Conservation (phyloP, 2,888 invertebrate genomes). For the Litoditis marina region DNA sequence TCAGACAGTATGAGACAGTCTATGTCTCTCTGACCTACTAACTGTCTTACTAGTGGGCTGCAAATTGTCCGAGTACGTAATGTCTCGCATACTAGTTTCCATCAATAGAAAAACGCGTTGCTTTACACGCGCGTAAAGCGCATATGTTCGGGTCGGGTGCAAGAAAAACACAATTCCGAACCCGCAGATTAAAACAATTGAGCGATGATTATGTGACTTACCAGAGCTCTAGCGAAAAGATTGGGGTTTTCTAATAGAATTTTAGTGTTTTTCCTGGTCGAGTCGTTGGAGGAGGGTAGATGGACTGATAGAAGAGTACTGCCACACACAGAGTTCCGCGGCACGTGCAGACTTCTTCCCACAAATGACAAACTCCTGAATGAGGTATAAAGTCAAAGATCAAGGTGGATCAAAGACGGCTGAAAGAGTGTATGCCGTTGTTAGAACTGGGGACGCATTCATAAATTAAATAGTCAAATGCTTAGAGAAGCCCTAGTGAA, state of each 20-base stretch:
- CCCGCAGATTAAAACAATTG: too few relatives aligned
- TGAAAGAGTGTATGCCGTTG: neutral
- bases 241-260: conserved; percentile 39
- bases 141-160: too few relatives aligned
- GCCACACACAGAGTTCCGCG: conserved; percentile 42
- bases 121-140: too few relatives aligned
- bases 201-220: too few relatives aligned
- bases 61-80: too few relatives aligned
- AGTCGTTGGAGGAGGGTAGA: conserved; percentile 32
- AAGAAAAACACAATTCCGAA: too few relatives aligned
- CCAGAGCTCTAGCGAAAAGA: conserved; percentile 39
- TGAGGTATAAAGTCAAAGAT: conserved; percentile 9
- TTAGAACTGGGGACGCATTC: too few relatives aligned
- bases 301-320: conserved; percentile 35
- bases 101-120: too few relatives aligned
- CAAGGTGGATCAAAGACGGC: neutral
- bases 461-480: too few relatives aligned
- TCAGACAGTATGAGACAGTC: neutral
- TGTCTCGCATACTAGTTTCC: too few relatives aligned
- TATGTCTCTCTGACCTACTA: neutral
- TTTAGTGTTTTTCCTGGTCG: conserved; percentile 32
- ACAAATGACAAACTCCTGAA: conserved; percentile 29
- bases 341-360: conserved; percentile 27
- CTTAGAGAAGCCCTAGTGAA: too few relatives aligned
- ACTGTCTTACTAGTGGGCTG: too few relatives aligned